Base-by-base conservation (phyloP, 2,797 vertebrate species). In the Chelon auratus region DNA sequence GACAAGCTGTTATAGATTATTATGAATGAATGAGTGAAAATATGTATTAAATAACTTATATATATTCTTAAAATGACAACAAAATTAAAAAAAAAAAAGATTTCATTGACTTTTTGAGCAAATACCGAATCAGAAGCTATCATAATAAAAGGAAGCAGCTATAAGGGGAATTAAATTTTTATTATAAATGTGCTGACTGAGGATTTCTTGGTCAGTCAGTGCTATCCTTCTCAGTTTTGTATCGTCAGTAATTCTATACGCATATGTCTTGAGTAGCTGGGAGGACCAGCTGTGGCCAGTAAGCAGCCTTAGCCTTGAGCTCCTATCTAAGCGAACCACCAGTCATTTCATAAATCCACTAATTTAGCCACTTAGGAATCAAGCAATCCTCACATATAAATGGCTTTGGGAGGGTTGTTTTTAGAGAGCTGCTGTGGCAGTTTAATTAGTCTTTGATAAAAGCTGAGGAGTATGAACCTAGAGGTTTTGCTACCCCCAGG, bases 371-470 rank as follows among this genome's bases (percentile, higher is more conserved):
- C 64, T 63, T 60, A 36, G 48, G 43, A 80, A n/a, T 76, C 22
- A 17, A 72, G 52, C 43, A 69, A 52, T 59, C 9, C n/a, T 59
- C 26, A 47, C 20, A 81, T 75, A 67, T 56, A 70, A 70, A 57
- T 73, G 51, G 52, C 60, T 70, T 56, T 64, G 18, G 53, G 47
- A 76, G 40, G 13, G 5, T 68, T 73, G 13, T 73, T 67, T 61
- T 62, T 33, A 11, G 48, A 63, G 45, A 78, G 52, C 30, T 15
- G 22, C 64, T 57, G 68, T 75, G 72, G 61, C 63, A 71, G 72
- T 84, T 60, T 74, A 87, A 86, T 86, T 77, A 60, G 37, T 70
- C 61, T 15, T 55, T 75, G 56, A 80, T 82, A 78, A 83, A 77
- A 86, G 71, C 47, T 54, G 42, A 39, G 45, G 24, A 72, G 68